Conservation (phyloP, 92 coral and sea anemone species). For the Porites rus region DNA sequence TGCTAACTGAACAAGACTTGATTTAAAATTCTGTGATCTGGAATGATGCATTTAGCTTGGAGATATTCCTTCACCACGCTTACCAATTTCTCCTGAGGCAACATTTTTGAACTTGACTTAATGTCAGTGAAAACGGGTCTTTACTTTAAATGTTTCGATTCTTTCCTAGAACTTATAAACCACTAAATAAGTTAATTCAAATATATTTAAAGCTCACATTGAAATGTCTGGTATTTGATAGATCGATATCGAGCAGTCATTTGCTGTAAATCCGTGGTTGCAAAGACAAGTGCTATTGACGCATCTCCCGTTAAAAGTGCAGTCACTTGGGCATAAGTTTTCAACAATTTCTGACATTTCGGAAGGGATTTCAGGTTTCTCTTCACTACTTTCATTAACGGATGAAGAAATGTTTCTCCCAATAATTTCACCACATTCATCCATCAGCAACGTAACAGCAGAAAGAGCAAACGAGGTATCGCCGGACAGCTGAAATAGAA, state of each 20-base stretch:
- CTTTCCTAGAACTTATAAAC: neutral
- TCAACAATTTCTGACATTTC: neutral
- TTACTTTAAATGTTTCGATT: no score
- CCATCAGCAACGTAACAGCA: neutral
- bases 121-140: neutral
- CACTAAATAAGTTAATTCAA: neutral
- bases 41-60: no score
- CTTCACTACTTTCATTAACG: neutral
- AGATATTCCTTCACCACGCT: no score
- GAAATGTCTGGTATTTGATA: neutral
- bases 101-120: no score
- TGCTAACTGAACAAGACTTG: no score
- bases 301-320: constrained; percentile 45
- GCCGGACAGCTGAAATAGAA: neutral
- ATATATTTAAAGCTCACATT: neutral
- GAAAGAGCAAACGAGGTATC: neutral
- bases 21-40: no score
- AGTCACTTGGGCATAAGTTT: constrained; percentile 43
- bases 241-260: constrained; percentile 47
- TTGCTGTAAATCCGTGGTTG: constrained; percentile 36
- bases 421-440: constrained; percentile 2
- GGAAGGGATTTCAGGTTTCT: neutral
- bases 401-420: neutral
- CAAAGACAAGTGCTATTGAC: constrained; percentile 42
- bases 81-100: no score